Base-by-base conservation (phyloP, 1,140 invertebrate species). In the Cephus cinctus region DNA sequence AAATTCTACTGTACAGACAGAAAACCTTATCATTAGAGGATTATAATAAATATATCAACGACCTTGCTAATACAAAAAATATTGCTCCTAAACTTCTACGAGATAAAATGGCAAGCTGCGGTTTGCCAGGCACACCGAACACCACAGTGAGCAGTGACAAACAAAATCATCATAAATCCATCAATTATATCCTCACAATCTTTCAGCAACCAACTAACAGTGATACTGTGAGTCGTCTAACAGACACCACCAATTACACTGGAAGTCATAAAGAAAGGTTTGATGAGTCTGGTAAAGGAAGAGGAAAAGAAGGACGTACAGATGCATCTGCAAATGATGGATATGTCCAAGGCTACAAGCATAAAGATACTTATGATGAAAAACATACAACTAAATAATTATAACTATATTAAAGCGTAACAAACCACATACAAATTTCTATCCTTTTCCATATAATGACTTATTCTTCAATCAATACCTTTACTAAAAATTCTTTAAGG, bases 21-120 rank as follows among this genome's bases (percentile, higher is more conserved):
- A 81, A 81, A 66, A 67, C 72, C 27, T 56, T 82, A 11, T 52
- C 58, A 12, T 72, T 81, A 43, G 65, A 70, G 11, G 80, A 82
- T 47, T 85, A 80, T 56, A 74, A 76, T 41, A 76, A 82, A 54
- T 85, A 80, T 56, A 57, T 85, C 42, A 80, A 85, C 27, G 79
- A 79, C 39, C 63, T 86, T 19, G 79, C 82, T 0, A 81, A 78
- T 42, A 71, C 69, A 12, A 85, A 84, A 53, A 81, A 81, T 52
- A 52, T 83, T 3, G 77, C 80, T 43, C 22, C 75, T 0, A 63
- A 73, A n/a, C 79, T 79, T 34, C 75, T 85, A 38, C 78, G 75
- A 39, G 69, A 71, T n/a, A 84, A 84, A 61, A 52, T 86, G 64
- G 54, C 65, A 1, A 65, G 53, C 4, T 80, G 80, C 67, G 81